Percentiles rank a stretch among this genome's conserved stretches.
These are phyloP conservation scores for Epirrita christyi DNA, from an alignment of 2,888 invertebrate genomes.

Conservation along the genomic window DNA sequence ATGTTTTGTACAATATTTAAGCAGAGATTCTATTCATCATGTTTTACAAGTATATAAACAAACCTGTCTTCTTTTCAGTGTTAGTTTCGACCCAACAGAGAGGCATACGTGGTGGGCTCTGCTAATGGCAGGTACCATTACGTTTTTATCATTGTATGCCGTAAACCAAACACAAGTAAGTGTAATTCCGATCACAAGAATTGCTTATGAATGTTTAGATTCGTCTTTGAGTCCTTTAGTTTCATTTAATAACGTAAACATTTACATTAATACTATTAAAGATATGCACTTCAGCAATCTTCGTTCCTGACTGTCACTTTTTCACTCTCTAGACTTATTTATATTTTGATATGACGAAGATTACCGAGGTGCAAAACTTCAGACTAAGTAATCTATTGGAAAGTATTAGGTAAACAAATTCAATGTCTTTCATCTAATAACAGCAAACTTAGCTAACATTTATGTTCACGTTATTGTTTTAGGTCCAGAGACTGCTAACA, in stretches of 20 bases:
- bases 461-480: conserved; percentile 2
- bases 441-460: too few species aligned
- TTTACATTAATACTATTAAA: too few species aligned
- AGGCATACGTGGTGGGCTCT: conserved; percentile 94
- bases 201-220: neutral
- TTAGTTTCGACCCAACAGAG: conserved; percentile 91
- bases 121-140: conserved; percentile 90
- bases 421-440: too few species aligned
- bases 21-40: neutral
- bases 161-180: conserved; percentile 91
- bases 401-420: too few species aligned
- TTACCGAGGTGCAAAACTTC: too few species aligned
- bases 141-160: conserved; percentile 92
- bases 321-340: too few species aligned
- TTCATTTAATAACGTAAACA: too few species aligned
- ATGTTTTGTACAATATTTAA: conserved; percentile 43
- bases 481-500: conserved; percentile 89
- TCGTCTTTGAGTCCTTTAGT: neutral
- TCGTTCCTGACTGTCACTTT: too few species aligned
- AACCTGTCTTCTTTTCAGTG: conserved; percentile 72
- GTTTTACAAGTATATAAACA: neutral
- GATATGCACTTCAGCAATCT: too few species aligned
- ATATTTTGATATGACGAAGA: too few species aligned
- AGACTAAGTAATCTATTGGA: too few species aligned
- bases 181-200: neutral